These are phyloP conservation scores for Tipula lateralis DNA, from an alignment of 2,888 invertebrate species.

Conservation along the genomic window DNA sequence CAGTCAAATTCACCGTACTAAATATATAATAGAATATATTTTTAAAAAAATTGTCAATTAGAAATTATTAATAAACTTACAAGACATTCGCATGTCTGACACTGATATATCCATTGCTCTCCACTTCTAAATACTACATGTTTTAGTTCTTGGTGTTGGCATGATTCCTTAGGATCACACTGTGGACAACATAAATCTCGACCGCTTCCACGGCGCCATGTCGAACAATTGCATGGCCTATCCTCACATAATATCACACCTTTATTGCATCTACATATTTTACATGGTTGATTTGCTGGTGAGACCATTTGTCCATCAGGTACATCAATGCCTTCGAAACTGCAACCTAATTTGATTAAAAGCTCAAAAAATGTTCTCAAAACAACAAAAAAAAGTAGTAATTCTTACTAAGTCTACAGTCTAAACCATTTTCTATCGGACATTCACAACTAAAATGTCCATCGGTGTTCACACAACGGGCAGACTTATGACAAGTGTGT, in stretches of 20 bases:
- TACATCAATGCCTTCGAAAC: slow-evolving; percentile 63
- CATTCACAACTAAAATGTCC: slow-evolving; percentile 78
- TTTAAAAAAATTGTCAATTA: background rate
- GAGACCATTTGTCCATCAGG: slow-evolving; percentile 55
- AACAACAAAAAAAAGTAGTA: no score
- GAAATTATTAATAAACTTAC: slow-evolving; percentile 50
- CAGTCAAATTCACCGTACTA: slow-evolving; percentile 84
- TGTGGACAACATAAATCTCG: slow-evolving; percentile 72
- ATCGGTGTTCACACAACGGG: slow-evolving; percentile 72
- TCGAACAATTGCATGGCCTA: slow-evolving; percentile 63
- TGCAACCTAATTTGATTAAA: slow-evolving; percentile 56
- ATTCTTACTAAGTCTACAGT: slow-evolving; percentile 60
- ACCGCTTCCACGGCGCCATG: slow-evolving; percentile 39
- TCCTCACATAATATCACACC: slow-evolving; percentile 66
- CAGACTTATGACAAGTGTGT: slow-evolving; percentile 74
- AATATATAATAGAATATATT: slow-evolving; percentile 35
- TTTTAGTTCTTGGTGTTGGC: slow-evolving; percentile 73
- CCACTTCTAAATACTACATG: slow-evolving; percentile 73
- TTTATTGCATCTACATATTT: slow-evolving; percentile 50
- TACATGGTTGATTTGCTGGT: slow-evolving; percentile 52
- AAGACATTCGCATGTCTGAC: slow-evolving; percentile 87
- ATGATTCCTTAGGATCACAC: slow-evolving; percentile 68
- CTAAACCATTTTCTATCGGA: slow-evolving; percentile 44
- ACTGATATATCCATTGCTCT: slow-evolving; percentile 85
- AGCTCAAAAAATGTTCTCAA: background rate